Evolutionary conservation across 1,140 invertebrate genomes (phyloP).

Genomic region (Harlomillsia oculata): DNA sequence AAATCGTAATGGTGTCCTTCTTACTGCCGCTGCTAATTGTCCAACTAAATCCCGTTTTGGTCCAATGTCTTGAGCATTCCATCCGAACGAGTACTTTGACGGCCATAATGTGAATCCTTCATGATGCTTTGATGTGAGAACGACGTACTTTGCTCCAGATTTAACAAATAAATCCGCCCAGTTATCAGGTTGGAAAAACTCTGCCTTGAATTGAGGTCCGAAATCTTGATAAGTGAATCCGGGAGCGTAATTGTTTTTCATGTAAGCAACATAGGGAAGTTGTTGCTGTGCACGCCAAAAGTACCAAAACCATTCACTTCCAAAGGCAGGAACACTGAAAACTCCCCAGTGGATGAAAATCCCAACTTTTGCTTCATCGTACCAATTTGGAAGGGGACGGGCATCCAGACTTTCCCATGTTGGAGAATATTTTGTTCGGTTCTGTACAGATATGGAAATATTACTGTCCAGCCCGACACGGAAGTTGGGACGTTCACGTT

Average conservation of each 20-base stretch:
- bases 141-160: constrained; percentile 52
- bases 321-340: constrained; percentile 47
- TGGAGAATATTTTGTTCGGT: constrained; percentile 13
- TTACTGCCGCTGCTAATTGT: constrained; percentile 42
- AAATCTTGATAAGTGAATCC: constrained; percentile 45
- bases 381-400: constrained; percentile 48
- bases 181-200: constrained; percentile 40
- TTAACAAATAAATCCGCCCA: constrained; percentile 41
- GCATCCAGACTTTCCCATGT: constrained; percentile 47
- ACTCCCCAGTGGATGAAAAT: constrained; percentile 54
- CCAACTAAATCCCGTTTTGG: constrained; percentile 71
- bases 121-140: constrained; percentile 88
- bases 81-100: constrained; percentile 72
- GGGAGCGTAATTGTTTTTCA: constrained; percentile 42
- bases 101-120: constrained; percentile 87
- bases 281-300: constrained; percentile 13
- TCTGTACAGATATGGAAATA: too few species aligned
- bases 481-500: too few species aligned
- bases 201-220: constrained; percentile 39
- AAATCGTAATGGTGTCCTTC: constrained; percentile 41
- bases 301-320: constrained; percentile 43
- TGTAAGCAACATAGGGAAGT: constrained; percentile 25
- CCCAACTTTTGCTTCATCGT: constrained; percentile 48
- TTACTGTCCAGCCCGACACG: too few species aligned
- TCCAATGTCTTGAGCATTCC: constrained; percentile 80